Evolutionary conservation across 2,888 invertebrate species (phyloP).

Genomic region (Formica aserva): DNA sequence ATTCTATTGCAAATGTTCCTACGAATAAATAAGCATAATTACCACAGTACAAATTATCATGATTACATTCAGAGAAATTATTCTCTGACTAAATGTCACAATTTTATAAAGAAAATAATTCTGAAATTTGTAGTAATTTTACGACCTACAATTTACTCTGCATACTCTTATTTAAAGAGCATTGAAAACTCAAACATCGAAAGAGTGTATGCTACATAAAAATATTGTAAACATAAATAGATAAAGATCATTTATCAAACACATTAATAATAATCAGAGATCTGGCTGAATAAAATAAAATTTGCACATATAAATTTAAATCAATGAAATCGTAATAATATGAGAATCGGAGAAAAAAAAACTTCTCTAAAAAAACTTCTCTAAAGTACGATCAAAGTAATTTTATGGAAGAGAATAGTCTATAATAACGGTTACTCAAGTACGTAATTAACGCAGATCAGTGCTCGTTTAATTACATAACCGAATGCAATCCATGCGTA

Average conservation of each 20-base stretch:
- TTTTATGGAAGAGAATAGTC: not conserved
- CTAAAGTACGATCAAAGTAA: not conserved
- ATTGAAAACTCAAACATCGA: not conserved
- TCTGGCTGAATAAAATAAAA: not conserved
- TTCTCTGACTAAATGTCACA: not conserved
- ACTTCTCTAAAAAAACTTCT: not conserved
- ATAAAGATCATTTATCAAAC: not conserved
- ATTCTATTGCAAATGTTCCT: not conserved
- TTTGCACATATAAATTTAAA: not conserved
- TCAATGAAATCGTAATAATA: not conserved
- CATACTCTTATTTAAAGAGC: not conserved
- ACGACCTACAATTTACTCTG: not conserved
- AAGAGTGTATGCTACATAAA: not conserved
- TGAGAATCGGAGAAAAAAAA: not conserved
- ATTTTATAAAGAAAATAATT: not conserved
- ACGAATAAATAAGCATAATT: not conserved
- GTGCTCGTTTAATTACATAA: conserved; percentile 21
- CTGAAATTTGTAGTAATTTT: not conserved
- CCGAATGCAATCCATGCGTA: not conserved
- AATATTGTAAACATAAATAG: not conserved
- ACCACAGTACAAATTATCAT: not conserved
- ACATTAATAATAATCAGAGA: not conserved
- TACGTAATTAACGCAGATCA: conserved; percentile 29
- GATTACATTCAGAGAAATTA: not conserved
- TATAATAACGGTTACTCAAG: conserved; percentile 15